Evolutionary conservation across 2,797 vertebrate genomes (phyloP).

Genomic region (Ceyx erithaca): DNA sequence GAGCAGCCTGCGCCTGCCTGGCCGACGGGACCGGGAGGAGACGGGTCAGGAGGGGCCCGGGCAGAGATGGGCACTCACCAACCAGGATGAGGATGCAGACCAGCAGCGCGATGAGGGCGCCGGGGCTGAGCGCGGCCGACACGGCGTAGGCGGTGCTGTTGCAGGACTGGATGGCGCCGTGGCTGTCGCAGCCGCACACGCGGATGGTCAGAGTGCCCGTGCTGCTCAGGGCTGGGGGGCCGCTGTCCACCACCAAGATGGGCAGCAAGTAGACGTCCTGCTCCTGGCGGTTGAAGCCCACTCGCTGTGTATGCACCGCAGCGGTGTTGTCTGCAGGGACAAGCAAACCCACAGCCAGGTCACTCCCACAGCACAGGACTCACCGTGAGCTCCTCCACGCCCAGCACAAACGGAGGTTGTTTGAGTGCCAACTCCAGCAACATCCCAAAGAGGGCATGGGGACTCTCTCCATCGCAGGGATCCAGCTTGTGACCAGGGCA

Average conservation of each 20-base stretch:
- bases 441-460: background rate
- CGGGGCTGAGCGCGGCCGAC: constrained; percentile 92
- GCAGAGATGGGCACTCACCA: constrained; percentile 82
- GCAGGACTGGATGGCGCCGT: constrained; percentile 93
- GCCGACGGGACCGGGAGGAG: background rate
- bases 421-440: background rate
- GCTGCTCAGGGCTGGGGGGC: constrained; percentile 93
- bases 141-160: constrained; percentile 92
- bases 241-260: constrained; percentile 94
- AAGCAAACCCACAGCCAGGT: background rate
- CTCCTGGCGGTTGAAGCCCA: constrained; percentile 94
- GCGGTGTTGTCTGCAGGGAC: constrained; percentile 90
- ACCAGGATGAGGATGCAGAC: constrained; percentile 97
- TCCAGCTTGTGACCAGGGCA: background rate
- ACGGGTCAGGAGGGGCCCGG: background rate
- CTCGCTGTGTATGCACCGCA: constrained; percentile 88
- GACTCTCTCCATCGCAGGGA: background rate
- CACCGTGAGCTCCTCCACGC: background rate
- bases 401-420: background rate
- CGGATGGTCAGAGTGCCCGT: constrained; percentile 96
- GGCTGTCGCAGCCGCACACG: constrained; percentile 92
- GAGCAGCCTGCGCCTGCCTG: too few relatives aligned
- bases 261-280: constrained; percentile 95
- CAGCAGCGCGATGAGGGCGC: constrained; percentile 95
- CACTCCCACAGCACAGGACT: background rate